phyloP scores from a whole-genome alignment of 2,113 vertebrate genomes.

The Stigmatopora argus region DNA sequence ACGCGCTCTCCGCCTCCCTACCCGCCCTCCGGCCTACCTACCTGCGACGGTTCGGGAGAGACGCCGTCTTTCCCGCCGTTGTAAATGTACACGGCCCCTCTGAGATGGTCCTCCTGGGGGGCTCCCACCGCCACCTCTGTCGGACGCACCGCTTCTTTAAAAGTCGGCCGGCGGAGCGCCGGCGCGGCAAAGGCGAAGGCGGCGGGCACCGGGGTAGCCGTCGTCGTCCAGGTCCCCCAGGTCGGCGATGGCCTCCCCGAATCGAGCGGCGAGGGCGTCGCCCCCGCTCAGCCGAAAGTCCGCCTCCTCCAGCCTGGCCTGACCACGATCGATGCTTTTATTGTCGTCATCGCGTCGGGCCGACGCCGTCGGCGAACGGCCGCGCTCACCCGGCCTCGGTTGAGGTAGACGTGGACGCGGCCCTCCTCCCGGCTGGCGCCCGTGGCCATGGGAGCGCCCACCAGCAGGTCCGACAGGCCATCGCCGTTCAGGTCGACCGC shows the following conservation, averaged over 20 bases:
- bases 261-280: conserved; percentile 82
- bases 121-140: conserved; percentile 59
- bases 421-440: conserved; percentile 80
- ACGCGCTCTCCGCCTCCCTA: not conserved
- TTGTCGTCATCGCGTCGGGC: not conserved
- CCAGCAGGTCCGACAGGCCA: conserved; percentile 87
- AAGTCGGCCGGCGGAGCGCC: not conserved
- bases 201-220: conserved; percentile 81
- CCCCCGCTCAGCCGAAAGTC: conserved; percentile 76
- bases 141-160: not conserved
- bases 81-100: conserved; percentile 63
- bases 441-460: conserved; percentile 84
- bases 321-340: not conserved
- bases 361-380: not conserved
- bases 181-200: not conserved
- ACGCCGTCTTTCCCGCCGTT: conserved; percentile 55
- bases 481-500: conserved; percentile 88
- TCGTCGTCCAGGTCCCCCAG: conserved; percentile 94
- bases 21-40: conserved; percentile 1
- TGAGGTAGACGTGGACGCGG: conserved; percentile 88
- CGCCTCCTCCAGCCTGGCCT: conserved; percentile 75
- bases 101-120: conserved; percentile 60
- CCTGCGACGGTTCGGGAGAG: conserved; percentile 57
- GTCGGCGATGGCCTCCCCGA: conserved; percentile 85
- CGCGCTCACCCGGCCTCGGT: conserved; percentile 77